Evolutionary conservation across 1,140 invertebrate species (phyloP), one percentile per base, ranked within the genome.

Genomic region (Orchesella cincta): DNA sequence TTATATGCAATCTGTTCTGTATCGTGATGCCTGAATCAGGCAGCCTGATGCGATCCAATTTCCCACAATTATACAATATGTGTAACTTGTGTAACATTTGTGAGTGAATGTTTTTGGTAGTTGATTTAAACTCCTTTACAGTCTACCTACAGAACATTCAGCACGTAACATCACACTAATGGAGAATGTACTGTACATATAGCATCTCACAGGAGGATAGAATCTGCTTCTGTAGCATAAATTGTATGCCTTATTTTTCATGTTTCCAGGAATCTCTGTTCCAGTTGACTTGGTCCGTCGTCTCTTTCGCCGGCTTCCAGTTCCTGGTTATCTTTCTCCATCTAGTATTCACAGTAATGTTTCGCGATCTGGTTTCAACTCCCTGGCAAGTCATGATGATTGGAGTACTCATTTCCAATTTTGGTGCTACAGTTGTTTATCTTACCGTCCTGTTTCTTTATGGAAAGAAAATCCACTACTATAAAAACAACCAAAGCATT

Each of bases 311-410:
- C 0, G 64, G 62, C 14, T 78, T 75, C 51, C 77, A 78, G 54
- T 51, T 52, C 23, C 64, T 78, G 5, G 64, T 78, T 1, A 74
- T 78, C 12, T 29, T 74, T 14, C 31, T 75, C n/a, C 77, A 78
- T 16, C 64, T 78, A 5, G 51, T 75, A 26, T 78, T 78, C 54
- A 75, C 77, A 3, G 73, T 78, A 18, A 78, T 75, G 77, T 78
- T 78, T 28, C 73, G 73, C 0, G 77, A 78, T 26, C 46, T 78
- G 2, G 52, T 78, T 18, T n/a, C 73, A 14, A 78, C 64, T 35
- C 26, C 29, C 20, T 74, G 73, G 57, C 77, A 78, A 71, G 57
- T 64, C 0, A 14, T 78, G 28, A 70, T 78, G 36, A 64, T 72
- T 23, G 73, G 36, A 16, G 26, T 78, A 0, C 74, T 78, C 1